Base-by-base conservation (phyloP, 1,140 invertebrate species). In the Atta texana region DNA sequence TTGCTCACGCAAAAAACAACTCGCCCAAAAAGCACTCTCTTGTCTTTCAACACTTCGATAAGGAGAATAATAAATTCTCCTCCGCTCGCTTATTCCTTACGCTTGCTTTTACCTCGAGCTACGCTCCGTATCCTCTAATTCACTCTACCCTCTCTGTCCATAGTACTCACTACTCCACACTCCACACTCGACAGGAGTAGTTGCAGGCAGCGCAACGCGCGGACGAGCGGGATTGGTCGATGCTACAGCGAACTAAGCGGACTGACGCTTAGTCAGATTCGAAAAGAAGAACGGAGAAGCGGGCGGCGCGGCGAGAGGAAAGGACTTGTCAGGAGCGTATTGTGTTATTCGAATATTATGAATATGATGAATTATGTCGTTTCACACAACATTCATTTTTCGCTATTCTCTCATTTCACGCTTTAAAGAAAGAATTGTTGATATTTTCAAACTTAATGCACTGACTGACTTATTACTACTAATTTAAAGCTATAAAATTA, bases 161-260 rank as follows among this genome's bases (percentile, higher is more conserved):
- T 3, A 31, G 31, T 31, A 31, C 31, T 31, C 31, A 31, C 31
- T 31, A 31, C 2, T 31, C 31, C 31, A 31, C 31, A 31, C 2
- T 31, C 31, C 31, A 34, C 28, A 24, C 24, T 24, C 24, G 24
- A 24, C 24, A 24, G 24, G 24, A 6, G 18, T 12, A 59, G 74
- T 10, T 2, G 61, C 55, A 53, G 51, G 71, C 59, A 86, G 49
- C 24, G 21, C 39, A 59, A 71, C 24, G 24, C 24, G 24, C 31
- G 49, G 39, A 72, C 85, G n/a, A 84, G 53, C 72, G n/a, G n/a
- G 89, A 90, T 90, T 90, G 85, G 88, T 74, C 44, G 34, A 28
- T 5, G 86, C 44, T 63, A 74, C 74, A 86, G 85, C 87, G 63
- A 84, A 80, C 63, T 86, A 59, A 64, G 85, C 87, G 57, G 87